Base-by-base conservation (phyloP, 2,113 vertebrate species). In the Geothlypis trichas region DNA sequence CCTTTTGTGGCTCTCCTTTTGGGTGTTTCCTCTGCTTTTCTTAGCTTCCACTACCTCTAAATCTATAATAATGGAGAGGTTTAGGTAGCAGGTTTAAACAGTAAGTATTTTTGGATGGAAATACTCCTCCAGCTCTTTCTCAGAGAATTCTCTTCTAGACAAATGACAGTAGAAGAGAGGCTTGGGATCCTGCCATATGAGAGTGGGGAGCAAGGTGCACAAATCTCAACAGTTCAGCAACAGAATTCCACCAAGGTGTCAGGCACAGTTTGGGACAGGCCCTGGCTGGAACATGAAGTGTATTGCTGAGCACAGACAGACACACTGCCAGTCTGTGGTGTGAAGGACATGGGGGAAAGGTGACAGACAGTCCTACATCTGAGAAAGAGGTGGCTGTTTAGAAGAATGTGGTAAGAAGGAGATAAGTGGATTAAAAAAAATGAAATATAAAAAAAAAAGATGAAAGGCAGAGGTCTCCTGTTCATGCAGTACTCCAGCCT, bases 381-480 rank as follows among this genome's bases (percentile, higher is more conserved):
- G 42, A 27, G 31, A 18, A 74, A 51, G 22, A 51, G 15, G 11
- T 73, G 10, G 10, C 35, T 67, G 3, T 58, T 58, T 54, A 58
- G 35, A 42, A 58, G 9, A 89, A 68, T 0, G 0, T 23, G 26
- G 20, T 1, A 1, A 52, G 59, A 13, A 84, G 19, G 41, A 71
- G 15, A 23, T 49, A 44, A 78, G 37, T 57, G 21, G 23, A 54
- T 76, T 74, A 0, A 41, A 47, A 62, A 55, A 55, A 55, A 22
- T 18, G 30, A 39, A 46, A 47, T n/a, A 26, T 4, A 6, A 9
- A 23, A 42, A 39, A 35, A 55, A 47, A n/a, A 39, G 2, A 6
- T 39, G 15, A 55, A 52, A 46, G 17, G 13, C 15, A n/a, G 21
- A 59, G 12, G 5, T 83, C 18, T 80, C 26, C 41, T 79, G 52